Evolutionary conservation across 2,797 vertebrate genomes (phyloP), one percentile per base, ranked within the genome.

Genomic region (Platyrinchus mystaceus): DNA sequence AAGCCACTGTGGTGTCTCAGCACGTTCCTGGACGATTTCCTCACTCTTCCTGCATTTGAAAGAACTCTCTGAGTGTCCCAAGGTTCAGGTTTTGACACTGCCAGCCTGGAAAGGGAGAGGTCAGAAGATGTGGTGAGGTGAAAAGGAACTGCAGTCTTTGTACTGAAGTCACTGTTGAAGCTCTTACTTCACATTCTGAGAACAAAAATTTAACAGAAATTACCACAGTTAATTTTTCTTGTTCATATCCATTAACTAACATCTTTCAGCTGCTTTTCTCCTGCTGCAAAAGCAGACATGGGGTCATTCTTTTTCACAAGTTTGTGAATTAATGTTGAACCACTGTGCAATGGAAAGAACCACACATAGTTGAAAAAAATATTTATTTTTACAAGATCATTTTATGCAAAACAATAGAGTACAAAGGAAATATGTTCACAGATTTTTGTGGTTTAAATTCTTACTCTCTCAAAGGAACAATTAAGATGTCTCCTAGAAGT

Each of bases 321-420:
- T 56, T 68, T 52, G 49, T 59, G 81, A 68, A 69, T 71, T 41
- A 69, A 47, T 4, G 8, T 46, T 64, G 64, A 90, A 92, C 22
- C 27, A 59, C 56, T 55, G 15, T 74, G 41, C 44, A 70, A 73
- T 12, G n/a, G 28, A 64, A 73, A 68, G 59, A 91, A 91, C 49
- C 56, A n/a, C 41, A 82, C 6, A 16, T 44, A 69, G 26, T 78
- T 79, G 26, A 30, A 52, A 86, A 81, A 46, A 69, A 17, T 36
- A n/a, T 93, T 93, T 96, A 95, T 97, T 95, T 68, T 82, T 84
- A 91, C 60, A 80, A 55, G 26, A 82, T 21, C 39, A 74, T 55
- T n/a, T 64, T 23, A 43, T 41, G 53, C 43, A 75, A 68, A 92
- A 74, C 67, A 87, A 34, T 6, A 71, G 47, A 4, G 16, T 73